Percentiles rank a stretch among this genome's conserved stretches.
phyloP scores from a whole-genome alignment of 2,888 invertebrate genomes.

The Stomorhina lunata region DNA sequence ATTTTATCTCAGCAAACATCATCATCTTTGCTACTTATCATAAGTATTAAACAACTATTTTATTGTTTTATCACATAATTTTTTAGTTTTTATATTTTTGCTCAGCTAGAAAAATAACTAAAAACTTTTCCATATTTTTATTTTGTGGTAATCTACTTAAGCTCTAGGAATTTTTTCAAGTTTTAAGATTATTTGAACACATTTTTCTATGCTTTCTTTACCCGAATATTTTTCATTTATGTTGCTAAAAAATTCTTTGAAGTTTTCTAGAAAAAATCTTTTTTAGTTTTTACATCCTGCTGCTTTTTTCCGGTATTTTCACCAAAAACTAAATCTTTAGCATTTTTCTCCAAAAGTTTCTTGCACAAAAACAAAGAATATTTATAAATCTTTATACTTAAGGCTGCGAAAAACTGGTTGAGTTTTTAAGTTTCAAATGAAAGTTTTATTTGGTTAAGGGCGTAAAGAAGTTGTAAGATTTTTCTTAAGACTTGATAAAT shows the following conservation, averaged over 20 bases:
- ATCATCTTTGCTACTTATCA: not conserved
- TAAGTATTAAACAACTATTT: conserved; percentile 24
- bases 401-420: not conserved
- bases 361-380: conserved; percentile 15
- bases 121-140: not conserved
- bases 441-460: conserved; percentile 9
- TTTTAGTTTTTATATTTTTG: conserved; percentile 7
- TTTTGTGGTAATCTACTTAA: conserved; percentile 31
- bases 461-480: not conserved
- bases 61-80: conserved; percentile 28
- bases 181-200: conserved; percentile 3
- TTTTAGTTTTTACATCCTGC: not conserved
- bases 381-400: conserved; percentile 41
- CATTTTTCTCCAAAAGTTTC: conserved; percentile 3
- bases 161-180: conserved; percentile 14
- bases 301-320: not conserved
- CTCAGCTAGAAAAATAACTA: not conserved
- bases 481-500: too few relatives aligned
- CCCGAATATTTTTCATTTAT: not conserved
- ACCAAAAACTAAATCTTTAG: not conserved
- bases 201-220: not conserved
- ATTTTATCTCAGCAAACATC: too few relatives aligned
- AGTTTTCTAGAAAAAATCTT: not conserved
- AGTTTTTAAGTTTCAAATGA: not conserved
- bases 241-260: not conserved